Evolutionary conservation across 2,888 invertebrate species (phyloP).

Genomic region (Oxytorus armatus): DNA sequence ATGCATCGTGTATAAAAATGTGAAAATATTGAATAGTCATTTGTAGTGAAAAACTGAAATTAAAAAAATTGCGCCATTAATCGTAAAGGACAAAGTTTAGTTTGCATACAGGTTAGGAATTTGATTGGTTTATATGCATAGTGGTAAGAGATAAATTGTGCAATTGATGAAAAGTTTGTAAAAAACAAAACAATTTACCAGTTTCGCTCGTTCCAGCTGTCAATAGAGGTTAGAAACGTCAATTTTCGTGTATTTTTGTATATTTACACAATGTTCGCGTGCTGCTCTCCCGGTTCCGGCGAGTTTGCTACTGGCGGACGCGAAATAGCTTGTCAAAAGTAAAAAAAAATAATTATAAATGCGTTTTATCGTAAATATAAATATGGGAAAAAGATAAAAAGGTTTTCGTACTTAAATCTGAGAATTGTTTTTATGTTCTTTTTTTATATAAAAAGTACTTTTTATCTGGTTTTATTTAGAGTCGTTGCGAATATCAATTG

Average conservation of each 20-base stretch:
- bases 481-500: constrained; percentile 51
- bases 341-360: constrained; percentile 26
- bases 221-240: constrained; percentile 44
- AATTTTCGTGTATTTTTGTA: constrained; percentile 27
- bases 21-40: background rate
- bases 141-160: background rate
- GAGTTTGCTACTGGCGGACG: constrained; percentile 15
- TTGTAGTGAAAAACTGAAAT: background rate
- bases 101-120: constrained; percentile 27
- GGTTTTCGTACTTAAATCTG: background rate
- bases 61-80: background rate
- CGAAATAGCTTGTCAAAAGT: constrained; percentile 13
- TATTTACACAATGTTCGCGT: constrained; percentile 49
- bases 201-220: constrained; percentile 30
- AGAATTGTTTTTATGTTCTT: background rate
- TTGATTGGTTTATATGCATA: background rate
- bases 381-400: constrained; percentile 6
- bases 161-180: background rate
- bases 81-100: background rate
- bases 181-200: constrained; percentile 38
- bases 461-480: constrained; percentile 41
- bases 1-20: background rate
- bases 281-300: constrained; percentile 36
- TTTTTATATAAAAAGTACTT: constrained; percentile 16
- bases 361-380: background rate